phyloP scores from a whole-genome alignment of 2,888 invertebrate species.

The Epistrophella euchroma region DNA sequence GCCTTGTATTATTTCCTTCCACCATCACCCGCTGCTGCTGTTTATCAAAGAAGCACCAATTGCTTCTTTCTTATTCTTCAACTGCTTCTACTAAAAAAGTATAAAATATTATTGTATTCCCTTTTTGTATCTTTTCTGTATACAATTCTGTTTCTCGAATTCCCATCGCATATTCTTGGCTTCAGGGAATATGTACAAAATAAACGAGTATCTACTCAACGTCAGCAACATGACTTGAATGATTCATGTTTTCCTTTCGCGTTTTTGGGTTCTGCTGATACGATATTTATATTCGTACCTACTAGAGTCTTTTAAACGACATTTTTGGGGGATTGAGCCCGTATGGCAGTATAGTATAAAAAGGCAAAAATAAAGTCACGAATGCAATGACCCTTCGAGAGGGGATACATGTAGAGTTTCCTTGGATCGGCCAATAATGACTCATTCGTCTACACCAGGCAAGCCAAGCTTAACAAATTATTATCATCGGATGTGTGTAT shows the following conservation, averaged over 20 bases:
- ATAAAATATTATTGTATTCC: conserved; percentile 32
- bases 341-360: conserved; percentile 16
- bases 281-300: neutral
- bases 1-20: conserved; percentile 1
- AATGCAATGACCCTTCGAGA: conserved; percentile 70
- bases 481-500: conserved; percentile 54
- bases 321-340: conserved; percentile 63
- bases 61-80: conserved; percentile 54
- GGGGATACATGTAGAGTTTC: conserved; percentile 50
- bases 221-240: conserved; percentile 68
- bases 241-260: conserved; percentile 64
- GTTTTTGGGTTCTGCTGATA: conserved; percentile 52
- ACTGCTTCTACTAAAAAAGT: conserved; percentile 52
- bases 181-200: conserved; percentile 33
- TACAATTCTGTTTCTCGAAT: conserved; percentile 56
- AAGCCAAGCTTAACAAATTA: conserved; percentile 38
- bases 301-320: conserved; percentile 8
- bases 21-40: conserved; percentile 44
- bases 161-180: conserved; percentile 68
- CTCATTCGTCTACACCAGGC: conserved; percentile 44
- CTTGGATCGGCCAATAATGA: conserved; percentile 47
- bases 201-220: conserved; percentile 29
- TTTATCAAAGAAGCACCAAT: conserved; percentile 50
- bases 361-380: conserved; percentile 21
- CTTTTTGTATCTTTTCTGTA: conserved; percentile 42